Evolutionary conservation across 2,113 vertebrate genomes (phyloP).

Genomic region (Poeciliopsis prolifica): DNA sequence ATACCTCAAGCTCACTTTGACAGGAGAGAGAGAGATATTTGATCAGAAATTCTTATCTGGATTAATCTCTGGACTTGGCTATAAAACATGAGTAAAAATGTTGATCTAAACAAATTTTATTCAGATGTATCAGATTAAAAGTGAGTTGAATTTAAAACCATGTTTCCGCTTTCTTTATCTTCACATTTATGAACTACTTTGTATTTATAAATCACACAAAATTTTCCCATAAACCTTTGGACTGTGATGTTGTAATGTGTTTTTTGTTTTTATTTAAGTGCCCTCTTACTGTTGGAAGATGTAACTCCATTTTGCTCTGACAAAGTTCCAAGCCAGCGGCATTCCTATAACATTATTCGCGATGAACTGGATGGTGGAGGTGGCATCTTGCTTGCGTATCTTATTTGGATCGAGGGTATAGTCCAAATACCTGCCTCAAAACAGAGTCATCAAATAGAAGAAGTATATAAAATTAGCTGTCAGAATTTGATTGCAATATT

Average conservation of each 20-base stretch:
- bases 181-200: neutral
- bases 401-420: slow-evolving; percentile 82
- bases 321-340: slow-evolving; percentile 89
- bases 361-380: slow-evolving; percentile 84
- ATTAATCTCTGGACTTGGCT: neutral
- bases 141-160: neutral
- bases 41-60: neutral
- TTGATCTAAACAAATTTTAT: neutral
- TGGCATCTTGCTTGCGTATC: slow-evolving; percentile 91
- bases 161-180: neutral
- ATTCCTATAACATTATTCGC: slow-evolving; percentile 85
- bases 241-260: neutral
- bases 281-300: slow-evolving; percentile 85
- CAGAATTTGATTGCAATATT: neutral
- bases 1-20: neutral
- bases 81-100: neutral
- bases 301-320: slow-evolving; percentile 83
- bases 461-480: too few species aligned
- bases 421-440: slow-evolving; percentile 83
- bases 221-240: neutral
- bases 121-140: too few species aligned
- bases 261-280: neutral
- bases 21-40: neutral
- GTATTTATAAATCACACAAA: neutral
- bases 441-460: neutral